Evolutionary conservation across 2,888 invertebrate genomes (phyloP).

Genomic region (Drosophila dives): DNA sequence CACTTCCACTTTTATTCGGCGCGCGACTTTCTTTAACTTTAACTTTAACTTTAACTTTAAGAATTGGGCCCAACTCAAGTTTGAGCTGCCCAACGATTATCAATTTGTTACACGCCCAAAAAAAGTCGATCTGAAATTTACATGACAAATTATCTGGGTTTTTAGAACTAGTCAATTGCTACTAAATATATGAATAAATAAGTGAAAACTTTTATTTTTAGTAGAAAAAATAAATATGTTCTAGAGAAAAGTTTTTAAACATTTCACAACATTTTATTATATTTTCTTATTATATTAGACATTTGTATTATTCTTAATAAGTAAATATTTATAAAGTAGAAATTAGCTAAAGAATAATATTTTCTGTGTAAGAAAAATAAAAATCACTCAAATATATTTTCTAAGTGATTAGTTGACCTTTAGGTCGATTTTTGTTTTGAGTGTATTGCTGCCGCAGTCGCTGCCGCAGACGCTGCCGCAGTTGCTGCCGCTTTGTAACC

Average conservation of each 20-base stretch:
- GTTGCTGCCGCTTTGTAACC: slow-evolving; percentile 47
- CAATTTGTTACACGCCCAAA: not conserved
- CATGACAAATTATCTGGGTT: not conserved
- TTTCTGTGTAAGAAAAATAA: too few relatives aligned
- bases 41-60: slow-evolving; percentile 32
- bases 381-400: not conserved
- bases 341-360: too few relatives aligned
- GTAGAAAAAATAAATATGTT: not conserved
- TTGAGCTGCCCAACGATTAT: slow-evolving; percentile 19
- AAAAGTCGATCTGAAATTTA: not conserved
- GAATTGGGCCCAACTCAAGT: slow-evolving; percentile 23
- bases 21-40: slow-evolving; percentile 65
- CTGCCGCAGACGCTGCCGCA: not conserved
- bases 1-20: slow-evolving; percentile 74
- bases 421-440: not conserved
- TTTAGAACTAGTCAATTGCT: not conserved
- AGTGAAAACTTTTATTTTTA: too few relatives aligned
- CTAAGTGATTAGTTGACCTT: not conserved
- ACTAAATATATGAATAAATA: not conserved
- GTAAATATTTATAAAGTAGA: not conserved
- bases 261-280: not conserved
- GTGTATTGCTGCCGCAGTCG: slow-evolving; percentile 2
- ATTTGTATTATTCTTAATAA: not conserved
- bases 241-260: not conserved
- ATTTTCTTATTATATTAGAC: too few relatives aligned